Percentiles rank a stretch among this genome's conserved stretches.
These are phyloP conservation scores for Babyrousa celebensis DNA, from an alignment of 2,797 vertebrate genomes.

Conservation along the genomic window DNA sequence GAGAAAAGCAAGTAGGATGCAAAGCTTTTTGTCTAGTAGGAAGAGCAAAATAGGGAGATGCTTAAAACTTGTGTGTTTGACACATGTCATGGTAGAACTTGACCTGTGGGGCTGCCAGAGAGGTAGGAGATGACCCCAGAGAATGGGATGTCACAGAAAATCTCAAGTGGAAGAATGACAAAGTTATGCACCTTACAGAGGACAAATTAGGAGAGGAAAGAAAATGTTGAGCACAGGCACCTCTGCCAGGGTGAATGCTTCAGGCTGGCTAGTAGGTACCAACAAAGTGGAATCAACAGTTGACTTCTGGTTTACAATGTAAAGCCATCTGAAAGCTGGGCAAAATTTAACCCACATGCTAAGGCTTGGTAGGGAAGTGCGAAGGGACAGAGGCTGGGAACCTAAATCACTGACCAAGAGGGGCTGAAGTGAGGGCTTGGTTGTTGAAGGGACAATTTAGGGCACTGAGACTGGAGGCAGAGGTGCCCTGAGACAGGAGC, in stretches of 20 bases:
- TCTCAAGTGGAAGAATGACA: background rate
- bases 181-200: background rate
- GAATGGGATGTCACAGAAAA: background rate
- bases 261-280: background rate
- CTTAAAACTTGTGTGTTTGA: background rate
- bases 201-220: background rate
- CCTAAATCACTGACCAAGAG: background rate
- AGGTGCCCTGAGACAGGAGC: background rate
- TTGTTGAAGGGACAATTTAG: background rate
- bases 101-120: background rate
- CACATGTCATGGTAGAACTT: background rate
- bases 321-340: background rate
- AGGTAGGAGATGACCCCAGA: background rate
- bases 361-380: constrained; percentile 18
- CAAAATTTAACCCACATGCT: background rate
- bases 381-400: background rate
- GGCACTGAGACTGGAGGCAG: background rate
- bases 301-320: background rate
- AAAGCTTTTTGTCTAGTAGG: constrained; percentile 3
- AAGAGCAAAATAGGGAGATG: constrained; percentile 52
- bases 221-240: background rate
- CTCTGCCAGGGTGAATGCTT: background rate
- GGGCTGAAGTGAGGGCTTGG: background rate
- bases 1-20: constrained; percentile 34
- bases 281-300: background rate